A percentile compares a stretch with the other conserved stretches of the same genome.
Evolutionary conservation across 2,888 invertebrate genomes (phyloP).

Genomic region (Aphrophora alni): DNA sequence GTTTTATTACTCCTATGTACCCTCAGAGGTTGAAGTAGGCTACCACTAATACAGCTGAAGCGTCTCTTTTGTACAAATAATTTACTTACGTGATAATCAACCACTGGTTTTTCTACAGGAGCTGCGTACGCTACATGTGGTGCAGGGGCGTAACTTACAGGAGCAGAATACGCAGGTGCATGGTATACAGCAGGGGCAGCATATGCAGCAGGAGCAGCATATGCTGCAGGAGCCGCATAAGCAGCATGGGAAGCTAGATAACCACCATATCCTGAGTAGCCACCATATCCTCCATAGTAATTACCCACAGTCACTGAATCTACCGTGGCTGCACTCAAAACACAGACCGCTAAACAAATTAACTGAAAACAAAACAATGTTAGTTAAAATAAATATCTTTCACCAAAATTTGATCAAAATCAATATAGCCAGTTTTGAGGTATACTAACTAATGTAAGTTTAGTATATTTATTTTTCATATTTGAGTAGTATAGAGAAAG

Average conservation of each 20-base stretch:
- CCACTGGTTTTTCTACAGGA: background rate
- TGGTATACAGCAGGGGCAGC: background rate
- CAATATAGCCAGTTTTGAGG: too few relatives aligned
- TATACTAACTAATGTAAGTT: too few relatives aligned
- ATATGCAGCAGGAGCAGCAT: background rate
- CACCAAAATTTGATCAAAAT: too few relatives aligned
- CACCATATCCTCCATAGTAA: background rate
- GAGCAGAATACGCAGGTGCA: slow-evolving; percentile 15
- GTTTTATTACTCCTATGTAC: too few relatives aligned
- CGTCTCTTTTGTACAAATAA: too few relatives aligned
- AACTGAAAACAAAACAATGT: background rate
- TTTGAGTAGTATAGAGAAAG: too few relatives aligned
- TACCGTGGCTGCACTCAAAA: background rate
- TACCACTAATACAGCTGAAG: too few relatives aligned
- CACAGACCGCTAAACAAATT: background rate
- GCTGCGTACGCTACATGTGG: background rate
- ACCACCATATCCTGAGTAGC: background rate
- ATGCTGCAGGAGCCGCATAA: background rate
- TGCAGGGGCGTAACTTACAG: background rate
- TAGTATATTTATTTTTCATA: too few relatives aligned
- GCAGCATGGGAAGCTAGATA: background rate
- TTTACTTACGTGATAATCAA: slow-evolving; percentile 27
- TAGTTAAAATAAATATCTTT: too few relatives aligned
- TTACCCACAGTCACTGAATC: background rate
- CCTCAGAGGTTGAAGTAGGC: too few relatives aligned